Evolutionary conservation across 2,113 vertebrate species (phyloP).

Genomic region (Pterocles orientalis): DNA sequence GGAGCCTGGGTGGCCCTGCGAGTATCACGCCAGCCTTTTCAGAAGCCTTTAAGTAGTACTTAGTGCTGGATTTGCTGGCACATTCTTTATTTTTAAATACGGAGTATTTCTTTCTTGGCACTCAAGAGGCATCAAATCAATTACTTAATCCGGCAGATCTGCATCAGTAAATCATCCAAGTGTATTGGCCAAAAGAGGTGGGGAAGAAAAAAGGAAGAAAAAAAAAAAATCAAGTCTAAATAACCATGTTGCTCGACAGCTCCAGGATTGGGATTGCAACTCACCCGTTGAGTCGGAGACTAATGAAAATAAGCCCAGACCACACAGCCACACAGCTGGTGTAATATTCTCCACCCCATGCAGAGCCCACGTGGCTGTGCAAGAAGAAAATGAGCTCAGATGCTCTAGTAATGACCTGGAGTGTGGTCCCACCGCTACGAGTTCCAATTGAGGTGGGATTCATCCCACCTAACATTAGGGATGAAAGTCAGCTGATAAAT

Average conservation of each 20-base stretch:
- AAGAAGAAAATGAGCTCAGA: neutral
- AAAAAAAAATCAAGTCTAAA: neutral
- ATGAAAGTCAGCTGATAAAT: neutral
- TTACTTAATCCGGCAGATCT: neutral
- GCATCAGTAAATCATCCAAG: constrained; percentile 24
- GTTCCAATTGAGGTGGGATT: neutral
- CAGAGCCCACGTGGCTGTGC: accelerated
- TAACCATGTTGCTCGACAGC: neutral
- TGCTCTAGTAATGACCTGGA: neutral
- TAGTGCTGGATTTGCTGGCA: neutral
- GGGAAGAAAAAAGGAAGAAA: neutral
- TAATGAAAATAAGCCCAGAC: neutral
- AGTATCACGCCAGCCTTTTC: neutral
- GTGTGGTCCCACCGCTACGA: neutral
- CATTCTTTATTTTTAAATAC: neutral
- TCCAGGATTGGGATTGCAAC: neutral
- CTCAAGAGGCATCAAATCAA: neutral
- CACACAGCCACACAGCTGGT: neutral
- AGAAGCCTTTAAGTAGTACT: neutral
- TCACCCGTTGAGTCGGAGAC: neutral
- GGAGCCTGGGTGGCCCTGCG: neutral
- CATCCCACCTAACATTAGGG: neutral
- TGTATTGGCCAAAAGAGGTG: constrained; percentile 17
- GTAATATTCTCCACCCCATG: neutral
- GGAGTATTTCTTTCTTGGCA: constrained; percentile 16